Evolutionary conservation across 2,797 vertebrate genomes (phyloP).

Genomic region (Lepilemur septentrionalis): DNA sequence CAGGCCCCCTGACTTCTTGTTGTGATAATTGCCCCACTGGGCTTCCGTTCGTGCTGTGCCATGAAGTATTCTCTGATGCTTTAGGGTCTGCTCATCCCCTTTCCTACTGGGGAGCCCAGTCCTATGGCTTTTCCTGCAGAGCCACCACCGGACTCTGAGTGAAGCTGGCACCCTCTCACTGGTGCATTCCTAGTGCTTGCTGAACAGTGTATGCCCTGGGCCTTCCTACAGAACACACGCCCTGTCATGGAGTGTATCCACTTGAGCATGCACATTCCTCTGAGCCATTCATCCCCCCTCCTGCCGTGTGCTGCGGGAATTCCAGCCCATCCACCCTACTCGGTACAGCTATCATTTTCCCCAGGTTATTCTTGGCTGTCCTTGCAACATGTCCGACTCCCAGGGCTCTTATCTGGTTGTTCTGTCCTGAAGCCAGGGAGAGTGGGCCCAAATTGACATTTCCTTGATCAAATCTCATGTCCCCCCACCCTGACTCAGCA

Average conservation of each 20-base stretch:
- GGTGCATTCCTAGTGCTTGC: not conserved
- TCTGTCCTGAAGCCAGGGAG: not conserved
- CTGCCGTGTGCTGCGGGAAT: accelerated
- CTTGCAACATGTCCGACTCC: no score
- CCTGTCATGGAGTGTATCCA: not conserved
- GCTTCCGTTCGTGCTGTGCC: not conserved
- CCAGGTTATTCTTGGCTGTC: not conserved
- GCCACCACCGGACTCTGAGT: accelerated
- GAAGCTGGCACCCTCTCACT: not conserved
- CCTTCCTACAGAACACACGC: not conserved
- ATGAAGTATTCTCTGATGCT: no score
- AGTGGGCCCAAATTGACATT: not conserved
- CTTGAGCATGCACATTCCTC: not conserved
- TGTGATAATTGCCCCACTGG: not conserved
- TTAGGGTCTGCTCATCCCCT: not conserved
- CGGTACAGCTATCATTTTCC: no score
- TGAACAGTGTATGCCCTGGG: accelerated
- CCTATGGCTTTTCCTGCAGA: not conserved
- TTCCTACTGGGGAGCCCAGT: not conserved
- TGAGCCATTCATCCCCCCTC: not conserved
- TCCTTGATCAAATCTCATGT: not conserved
- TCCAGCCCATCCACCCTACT: not conserved
- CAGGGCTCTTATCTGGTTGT: not conserved
- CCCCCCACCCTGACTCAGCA: accelerated
- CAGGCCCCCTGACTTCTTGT: not conserved